Evolutionary conservation across 2,797 vertebrate species (phyloP), one percentile per base, ranked within the genome.

Genomic region (Tapera naevia): DNA sequence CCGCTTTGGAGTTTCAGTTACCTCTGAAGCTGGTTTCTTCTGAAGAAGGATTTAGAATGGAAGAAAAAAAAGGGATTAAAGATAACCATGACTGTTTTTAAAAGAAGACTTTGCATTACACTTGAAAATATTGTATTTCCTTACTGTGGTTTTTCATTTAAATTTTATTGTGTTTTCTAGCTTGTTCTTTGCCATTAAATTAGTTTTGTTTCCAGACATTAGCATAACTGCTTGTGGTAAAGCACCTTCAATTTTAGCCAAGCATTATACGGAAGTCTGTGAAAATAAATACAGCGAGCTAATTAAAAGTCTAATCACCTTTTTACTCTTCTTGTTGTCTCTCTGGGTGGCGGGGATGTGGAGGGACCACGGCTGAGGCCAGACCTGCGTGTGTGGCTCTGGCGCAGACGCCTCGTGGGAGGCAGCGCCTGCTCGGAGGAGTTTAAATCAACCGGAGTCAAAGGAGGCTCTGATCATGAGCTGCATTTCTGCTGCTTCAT

Each of bases 171-270:
- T 8, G 0, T 89, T 94, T 95, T 95, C 94, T 85, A 61, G 88
- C 54, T 43, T 43, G 61, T 92, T 95, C 95, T 75, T 79, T 76
- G 85, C 89, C 73, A n/a, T 91, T 81, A 86, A 93, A 86, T 95
- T 88, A 62, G 82, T 84, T 92, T 81, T 94, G 73, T 94, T 97
- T 96, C 89, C 82, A 94, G 73, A 75, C 87, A 65, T 94, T 89
- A 91, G 65, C 92, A 81, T 94, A 94, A 95, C 95, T 86, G 94
- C 91, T 91, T 75, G 87, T 92, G 91, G 81, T 93, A 35, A 89
- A 95, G 73, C 75, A 60, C 92, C 85, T 92, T 89, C 69, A 58
- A 2, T 93, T 91, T 88, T 71, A 90, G 90, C 78, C 86, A 5
- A 62, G 78, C 48, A 0, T 80, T 83, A 33, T 69, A 85, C 61